Base-by-base conservation (phyloP, 2,888 invertebrate genomes). In the Cerastis rubricosa region DNA sequence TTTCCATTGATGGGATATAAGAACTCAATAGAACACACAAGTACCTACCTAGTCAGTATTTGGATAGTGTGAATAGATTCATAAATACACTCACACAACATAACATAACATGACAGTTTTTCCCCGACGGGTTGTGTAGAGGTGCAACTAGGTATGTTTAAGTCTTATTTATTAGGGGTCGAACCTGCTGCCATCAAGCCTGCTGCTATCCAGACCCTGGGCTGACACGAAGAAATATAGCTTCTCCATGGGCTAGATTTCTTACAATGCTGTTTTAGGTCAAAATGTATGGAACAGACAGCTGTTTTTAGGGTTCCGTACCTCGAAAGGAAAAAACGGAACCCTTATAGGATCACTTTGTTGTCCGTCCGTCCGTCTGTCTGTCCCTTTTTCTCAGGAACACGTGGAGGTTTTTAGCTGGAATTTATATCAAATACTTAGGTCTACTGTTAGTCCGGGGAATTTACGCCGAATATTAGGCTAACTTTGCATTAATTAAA, bases 1-100 rank as follows among this genome's bases (percentile, higher is more conserved):
- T 25, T 78, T 35, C 35, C 17, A 51, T 45, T 61, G 51, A 61
- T 51, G 25, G 12, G 12, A 78, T 68, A 78, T 78, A 75, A 75
- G 51, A 76, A n/a, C 59, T 45, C 59, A 67, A 51, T 61, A n/a
- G 35, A 45, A 67, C 49, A 51, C 29, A 43, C 25, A 8, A 17
- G 8, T 47, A 57, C 19, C 19, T 14, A 49, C n/a, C n/a, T n/a
- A n/a, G 77, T 59, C 5, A 2, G 22, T 40, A 22, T 51, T 25
- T 51, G 6, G n/a, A 35, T 40, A n/a, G 0, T 22, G 6, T 11
- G 25, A 17, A 43, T 29, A 22, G 6, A 22, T 45, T 22, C 45
- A 59, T 22, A 47, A 11, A 11, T 47, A n/a, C 59, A 57, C 51
- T 9, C 22, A 51, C 51, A 22, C 22, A 54, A n/a, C n/a, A 54